phyloP scores from a whole-genome alignment of 2,888 invertebrate genomes.

The Hermaeophaga mercurialis region DNA sequence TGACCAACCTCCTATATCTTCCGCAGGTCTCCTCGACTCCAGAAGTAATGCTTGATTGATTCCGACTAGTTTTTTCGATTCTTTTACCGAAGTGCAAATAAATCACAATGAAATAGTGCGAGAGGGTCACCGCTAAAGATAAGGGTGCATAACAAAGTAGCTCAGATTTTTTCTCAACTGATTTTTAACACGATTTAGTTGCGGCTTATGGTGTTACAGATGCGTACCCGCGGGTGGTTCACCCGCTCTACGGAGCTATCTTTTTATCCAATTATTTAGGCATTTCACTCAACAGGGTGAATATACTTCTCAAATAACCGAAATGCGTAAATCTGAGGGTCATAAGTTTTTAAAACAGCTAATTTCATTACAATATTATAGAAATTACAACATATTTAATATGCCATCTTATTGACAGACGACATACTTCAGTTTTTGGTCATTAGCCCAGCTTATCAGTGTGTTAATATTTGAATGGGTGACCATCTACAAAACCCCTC shows the following conservation, averaged over 20 bases:
- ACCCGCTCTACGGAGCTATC: slow-evolving; percentile 3
- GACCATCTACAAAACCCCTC: too few species aligned
- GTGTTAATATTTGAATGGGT: too few species aligned
- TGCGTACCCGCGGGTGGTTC: slow-evolving; percentile 21
- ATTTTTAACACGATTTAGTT: slow-evolving; percentile 49
- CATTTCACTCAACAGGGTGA: slow-evolving; percentile 4
- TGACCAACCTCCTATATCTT: slow-evolving; percentile 58
- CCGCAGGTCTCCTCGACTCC: slow-evolving; percentile 55
- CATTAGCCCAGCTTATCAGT: too few species aligned
- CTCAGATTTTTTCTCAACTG: slow-evolving; percentile 53
- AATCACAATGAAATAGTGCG: slow-evolving; percentile 60
- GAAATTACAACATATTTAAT: too few species aligned
- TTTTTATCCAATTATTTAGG: slow-evolving; percentile 23
- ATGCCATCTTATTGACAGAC: too few species aligned
- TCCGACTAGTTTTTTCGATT: slow-evolving; percentile 60
- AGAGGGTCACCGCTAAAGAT: slow-evolving; percentile 45
- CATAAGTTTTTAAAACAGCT: too few species aligned
- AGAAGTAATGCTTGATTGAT: slow-evolving; percentile 59
- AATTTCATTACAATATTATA: too few species aligned
- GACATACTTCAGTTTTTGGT: too few species aligned
- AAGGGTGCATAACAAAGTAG: slow-evolving; percentile 59
- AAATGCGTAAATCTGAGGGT: too few species aligned
- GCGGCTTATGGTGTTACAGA: slow-evolving; percentile 26
- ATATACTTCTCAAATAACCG: too few species aligned
- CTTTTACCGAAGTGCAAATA: slow-evolving; percentile 59